Conservation (phyloP, 2,797 vertebrate genomes). For the Clarias pachynema region DNA sequence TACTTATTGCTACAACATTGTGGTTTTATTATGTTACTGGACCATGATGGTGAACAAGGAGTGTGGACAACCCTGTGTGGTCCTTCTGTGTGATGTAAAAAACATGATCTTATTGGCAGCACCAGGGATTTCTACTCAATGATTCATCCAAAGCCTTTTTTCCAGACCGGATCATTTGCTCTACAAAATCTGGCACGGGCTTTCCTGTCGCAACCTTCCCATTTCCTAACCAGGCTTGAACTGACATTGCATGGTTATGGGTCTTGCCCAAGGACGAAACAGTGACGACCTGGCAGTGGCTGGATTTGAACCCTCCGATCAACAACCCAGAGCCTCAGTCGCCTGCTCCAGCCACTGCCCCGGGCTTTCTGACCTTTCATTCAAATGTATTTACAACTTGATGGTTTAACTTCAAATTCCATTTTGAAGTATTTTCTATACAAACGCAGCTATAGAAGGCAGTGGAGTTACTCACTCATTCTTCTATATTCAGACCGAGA, state of each 20-base stretch:
- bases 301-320: too few relatives aligned
- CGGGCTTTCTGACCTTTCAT: too few relatives aligned
- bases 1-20: too few relatives aligned
- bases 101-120: neutral
- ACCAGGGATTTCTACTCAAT: neutral
- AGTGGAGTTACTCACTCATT: neutral
- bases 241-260: too few relatives aligned
- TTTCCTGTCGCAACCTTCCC: too few relatives aligned
- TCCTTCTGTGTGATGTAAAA: neutral
- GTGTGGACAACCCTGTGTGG: neutral
- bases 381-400: neutral
- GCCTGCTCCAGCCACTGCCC: too few relatives aligned
- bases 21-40: neutral
- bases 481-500: neutral
- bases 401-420: neutral
- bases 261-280: too few relatives aligned
- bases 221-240: too few relatives aligned
- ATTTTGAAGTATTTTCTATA: neutral
- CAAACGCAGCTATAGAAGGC: neutral
- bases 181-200: too few relatives aligned
- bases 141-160: neutral
- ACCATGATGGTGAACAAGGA: neutral
- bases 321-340: too few relatives aligned
- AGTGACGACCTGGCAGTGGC: too few relatives aligned
- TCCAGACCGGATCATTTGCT: neutral